phyloP scores from a whole-genome alignment of 2,113 vertebrate species.

The Hystrix brachyura region DNA sequence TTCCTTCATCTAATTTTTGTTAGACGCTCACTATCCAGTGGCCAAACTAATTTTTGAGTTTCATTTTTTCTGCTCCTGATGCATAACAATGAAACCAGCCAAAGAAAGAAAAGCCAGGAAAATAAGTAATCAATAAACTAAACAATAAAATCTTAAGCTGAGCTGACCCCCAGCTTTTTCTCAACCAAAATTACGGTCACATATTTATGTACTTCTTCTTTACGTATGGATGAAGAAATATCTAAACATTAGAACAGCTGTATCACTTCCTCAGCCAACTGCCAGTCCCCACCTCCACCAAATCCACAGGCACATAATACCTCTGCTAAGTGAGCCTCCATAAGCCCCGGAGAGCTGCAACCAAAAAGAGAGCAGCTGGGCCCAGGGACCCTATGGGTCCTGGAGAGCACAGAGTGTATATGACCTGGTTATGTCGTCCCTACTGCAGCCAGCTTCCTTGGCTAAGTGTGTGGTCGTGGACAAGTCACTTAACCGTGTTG shows the following conservation, averaged over 20 bases:
- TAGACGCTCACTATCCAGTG: slow-evolving; percentile 52
- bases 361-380: background rate
- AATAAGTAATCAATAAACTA: slow-evolving; percentile 32
- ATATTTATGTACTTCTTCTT: background rate
- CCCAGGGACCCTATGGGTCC: background rate
- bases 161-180: slow-evolving; percentile 22
- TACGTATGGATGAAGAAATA: background rate
- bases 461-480: background rate
- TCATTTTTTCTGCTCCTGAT: slow-evolving; percentile 64
- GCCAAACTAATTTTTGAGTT: slow-evolving; percentile 61
- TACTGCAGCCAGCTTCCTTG: background rate
- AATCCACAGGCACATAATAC: background rate
- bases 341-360: background rate
- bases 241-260: background rate
- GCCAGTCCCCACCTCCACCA: background rate
- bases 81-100: slow-evolving; percentile 50
- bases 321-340: background rate
- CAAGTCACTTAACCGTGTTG: slow-evolving; percentile 7
- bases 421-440: background rate
- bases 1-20: slow-evolving; percentile 50
- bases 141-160: background rate
- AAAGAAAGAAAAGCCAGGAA: background rate
- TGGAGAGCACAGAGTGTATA: background rate
- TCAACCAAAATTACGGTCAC: slow-evolving; percentile 50
- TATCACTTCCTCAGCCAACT: background rate